Conservation (phyloP, 2,113 vertebrate species). For the Xenus cinereus region DNA sequence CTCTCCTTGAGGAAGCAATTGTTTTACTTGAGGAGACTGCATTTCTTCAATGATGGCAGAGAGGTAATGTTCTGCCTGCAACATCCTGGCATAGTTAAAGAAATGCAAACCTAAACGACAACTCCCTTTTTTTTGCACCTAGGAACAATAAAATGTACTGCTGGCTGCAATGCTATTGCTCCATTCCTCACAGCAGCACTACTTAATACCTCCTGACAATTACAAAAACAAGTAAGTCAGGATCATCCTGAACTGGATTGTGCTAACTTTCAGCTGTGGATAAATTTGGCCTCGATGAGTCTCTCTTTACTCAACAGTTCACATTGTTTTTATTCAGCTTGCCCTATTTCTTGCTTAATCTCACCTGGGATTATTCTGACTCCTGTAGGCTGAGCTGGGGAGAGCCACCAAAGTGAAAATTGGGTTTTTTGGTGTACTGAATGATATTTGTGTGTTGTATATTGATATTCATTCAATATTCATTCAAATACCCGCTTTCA, state of each 20-base stretch:
- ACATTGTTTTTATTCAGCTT: not conserved
- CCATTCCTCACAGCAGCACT: not conserved
- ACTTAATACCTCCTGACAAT: conserved; percentile 39
- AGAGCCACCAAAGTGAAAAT: not conserved
- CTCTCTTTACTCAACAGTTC: conserved; percentile 42
- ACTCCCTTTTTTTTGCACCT: not conserved
- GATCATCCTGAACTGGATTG: conserved; percentile 48
- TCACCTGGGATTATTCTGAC: not conserved
- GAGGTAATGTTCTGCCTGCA: not conserved
- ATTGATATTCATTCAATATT: not conserved
- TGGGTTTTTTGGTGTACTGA: not conserved
- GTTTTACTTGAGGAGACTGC: not conserved
- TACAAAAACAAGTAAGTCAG: conserved; percentile 58
- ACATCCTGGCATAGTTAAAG: not conserved
- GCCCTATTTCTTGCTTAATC: conserved; percentile 27
- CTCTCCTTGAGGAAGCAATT: not conserved
- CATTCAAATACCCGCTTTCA: not conserved
- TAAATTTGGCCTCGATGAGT: conserved; percentile 31
- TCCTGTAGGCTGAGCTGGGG: not conserved
- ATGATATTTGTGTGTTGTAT: not conserved
- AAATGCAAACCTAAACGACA: not conserved
- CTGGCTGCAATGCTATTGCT: conserved; percentile 15
- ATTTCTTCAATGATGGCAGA: not conserved
- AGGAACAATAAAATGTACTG: not conserved
- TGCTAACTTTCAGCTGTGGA: conserved; percentile 9